phyloP scores from a whole-genome alignment of 2,888 invertebrate genomes.

The Zaprionus obscuricornis region DNA sequence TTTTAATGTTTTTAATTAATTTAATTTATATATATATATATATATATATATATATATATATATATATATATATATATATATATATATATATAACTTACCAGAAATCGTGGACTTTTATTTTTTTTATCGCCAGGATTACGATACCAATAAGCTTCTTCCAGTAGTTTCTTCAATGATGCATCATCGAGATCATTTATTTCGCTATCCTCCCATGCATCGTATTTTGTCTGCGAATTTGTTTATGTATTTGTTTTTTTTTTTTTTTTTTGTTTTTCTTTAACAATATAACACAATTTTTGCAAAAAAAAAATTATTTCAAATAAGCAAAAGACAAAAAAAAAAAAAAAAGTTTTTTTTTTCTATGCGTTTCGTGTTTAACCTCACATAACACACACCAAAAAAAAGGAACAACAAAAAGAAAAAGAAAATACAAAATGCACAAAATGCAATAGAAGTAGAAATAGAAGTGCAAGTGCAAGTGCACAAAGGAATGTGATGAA shows the following conservation, averaged over 20 bases:
- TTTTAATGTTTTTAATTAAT: too few species aligned
- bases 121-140: constrained; percentile 93
- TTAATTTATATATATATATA: too few species aligned
- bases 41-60: too few species aligned
- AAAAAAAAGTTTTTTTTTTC: constrained; percentile 1
- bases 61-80: neutral
- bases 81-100: constrained; percentile 84
- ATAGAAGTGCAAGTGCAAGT: too few species aligned
- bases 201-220: constrained; percentile 77
- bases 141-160: constrained; percentile 93
- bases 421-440: too few species aligned
- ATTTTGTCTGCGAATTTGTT: constrained; percentile 61
- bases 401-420: too few species aligned
- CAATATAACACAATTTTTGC: neutral
- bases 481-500: neutral
- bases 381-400: constrained; percentile 19
- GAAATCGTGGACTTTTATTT: constrained; percentile 92
- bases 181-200: constrained; percentile 88
- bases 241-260: neutral
- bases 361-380: constrained; percentile 46
- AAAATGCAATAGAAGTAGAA: too few species aligned
- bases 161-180: constrained; percentile 89
- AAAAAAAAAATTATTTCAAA: too few species aligned
- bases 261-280: neutral
- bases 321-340: neutral